Evolutionary conservation across 2,113 vertebrate species (phyloP), one percentile per base, ranked within the genome.

Genomic region (Tachysurus vachellii): DNA sequence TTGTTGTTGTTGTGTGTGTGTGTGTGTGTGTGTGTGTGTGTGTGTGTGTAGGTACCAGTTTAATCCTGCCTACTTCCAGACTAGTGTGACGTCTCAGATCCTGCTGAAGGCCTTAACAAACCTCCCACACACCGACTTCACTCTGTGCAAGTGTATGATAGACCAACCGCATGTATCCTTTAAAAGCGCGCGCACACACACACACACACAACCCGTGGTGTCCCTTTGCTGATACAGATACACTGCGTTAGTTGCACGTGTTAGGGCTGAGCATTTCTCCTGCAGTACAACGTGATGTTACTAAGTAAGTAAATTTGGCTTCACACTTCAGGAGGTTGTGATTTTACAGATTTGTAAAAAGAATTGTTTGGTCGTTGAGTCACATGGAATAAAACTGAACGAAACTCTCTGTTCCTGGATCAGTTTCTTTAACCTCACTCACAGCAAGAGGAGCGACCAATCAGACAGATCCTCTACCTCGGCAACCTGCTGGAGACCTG

Each of bases 71-170:
- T 98, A 97, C 91, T 99, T 99, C 94, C 98, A 99, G 95, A 96
- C 95, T 5, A 91, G 93, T 0, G 97, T 99, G 85, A 98, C 98
- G 0, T 96, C 98, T 0, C 97, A 99, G 95, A 97, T 99, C 88
- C 95, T 99, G 87, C 95, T 99, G n/a, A 99, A 99, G 91, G 98
- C 98, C 0, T 95, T 99, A 82, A 99, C 97, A 88, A 99, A 99
- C 92, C 94, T 99, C 2, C 98, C 97, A 0, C 97, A 99, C 95
- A 99, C 97, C 0, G 98, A 99, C 95, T 99, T 99, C 94, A 99
- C 98, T 0, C 95, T 99, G 50, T 99, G 97, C 95, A 99, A 99
- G 91, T 99, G 97, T 87, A 98, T 99, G 97, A 98, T 99, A 0
- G 97, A 99, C 92, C 97, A 98, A 90, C 95, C 96, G 1, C 97